Base-by-base conservation (phyloP, 2,888 invertebrate species). In the Sinelater perroti region DNA sequence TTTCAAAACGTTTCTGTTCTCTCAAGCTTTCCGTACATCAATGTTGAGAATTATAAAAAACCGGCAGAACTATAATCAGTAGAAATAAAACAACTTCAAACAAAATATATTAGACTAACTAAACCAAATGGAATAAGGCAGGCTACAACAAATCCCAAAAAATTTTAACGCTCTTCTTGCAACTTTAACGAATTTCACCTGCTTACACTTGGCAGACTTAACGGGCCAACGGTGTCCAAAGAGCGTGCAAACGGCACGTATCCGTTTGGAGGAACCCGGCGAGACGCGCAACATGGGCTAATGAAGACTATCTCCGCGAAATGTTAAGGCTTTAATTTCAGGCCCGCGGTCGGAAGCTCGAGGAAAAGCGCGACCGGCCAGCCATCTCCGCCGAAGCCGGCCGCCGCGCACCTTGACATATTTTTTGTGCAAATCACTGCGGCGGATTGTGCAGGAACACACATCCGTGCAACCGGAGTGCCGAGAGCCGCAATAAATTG, bases 271-370 rank as follows among this genome's bases (percentile, higher is more conserved):
- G 24, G 24, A 40, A 40, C 40, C 40, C 24, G n/a, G n/a, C 24
- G 8, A 14, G 24, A 40, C 18, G 18, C 16, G 13, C 24, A n/a
- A 24, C 40, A 13, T 40, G 40, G 26, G 6, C 7, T 40, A 40
- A 40, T 40, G 21, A 40, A 40, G 24, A 40, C 40, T 40, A 40
- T 40, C 40, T 14, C 40, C 40, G 24, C 40, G 24, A 40, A 40
- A 40, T 40, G 40, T 40, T 40, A 40, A 40, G 40, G 40, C 24
- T 40, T 14, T 24, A 40, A 40, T 40, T 40, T 40, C 40, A 40
- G 24, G 40, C 40, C 40, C 13, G 24, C 24, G 40, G 24, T 40
- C 40, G 40, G 40, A 40, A 40, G 40, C 40, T 24, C 40, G 40
- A 40, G 40, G 40, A 40, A 40, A 40, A 6, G 24, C 21, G 40